A percentile compares a stretch with the other conserved stretches of the same genome.
These are phyloP conservation scores for Halocynthia aurantium DNA, from an alignment of 23 tunicate species.

Conservation along the genomic window DNA sequence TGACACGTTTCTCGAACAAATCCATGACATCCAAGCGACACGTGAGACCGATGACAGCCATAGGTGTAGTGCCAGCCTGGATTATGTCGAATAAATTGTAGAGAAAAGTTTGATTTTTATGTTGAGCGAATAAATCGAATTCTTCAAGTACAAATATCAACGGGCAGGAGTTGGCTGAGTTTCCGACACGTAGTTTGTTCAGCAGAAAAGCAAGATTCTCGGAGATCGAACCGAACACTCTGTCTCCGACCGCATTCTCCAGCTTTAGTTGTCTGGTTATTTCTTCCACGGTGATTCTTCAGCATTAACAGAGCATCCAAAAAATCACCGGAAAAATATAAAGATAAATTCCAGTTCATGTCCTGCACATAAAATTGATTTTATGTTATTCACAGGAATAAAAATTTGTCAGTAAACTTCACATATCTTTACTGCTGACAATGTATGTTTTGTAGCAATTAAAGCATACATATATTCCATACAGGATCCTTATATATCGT, in stretches of 20 bases:
- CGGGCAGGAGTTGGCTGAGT: conserved; percentile 42
- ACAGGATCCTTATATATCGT: too few relatives aligned
- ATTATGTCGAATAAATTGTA: conserved; percentile 83
- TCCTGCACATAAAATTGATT: too few relatives aligned
- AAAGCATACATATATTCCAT: too few relatives aligned
- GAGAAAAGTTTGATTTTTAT: conserved; percentile 81
- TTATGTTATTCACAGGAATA: too few relatives aligned
- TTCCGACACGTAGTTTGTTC: conserved; percentile 60
- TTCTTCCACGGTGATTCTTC: conserved; percentile 80
- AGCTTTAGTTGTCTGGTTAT: conserved; percentile 85
- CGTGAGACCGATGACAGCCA: conserved; percentile 75
- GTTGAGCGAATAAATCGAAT: conserved; percentile 86
- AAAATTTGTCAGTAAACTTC: too few relatives aligned
- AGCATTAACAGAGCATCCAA: background rate
- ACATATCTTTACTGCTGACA: too few relatives aligned
- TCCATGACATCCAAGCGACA: conserved; percentile 85
- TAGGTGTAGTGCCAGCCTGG: conserved; percentile 67
- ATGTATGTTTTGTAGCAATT: too few relatives aligned
- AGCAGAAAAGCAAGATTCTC: conserved; percentile 75
- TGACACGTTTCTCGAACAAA: conserved; percentile 81
- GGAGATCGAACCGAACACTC: conserved; percentile 72
- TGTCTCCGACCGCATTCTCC: conserved; percentile 69
- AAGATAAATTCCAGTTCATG: too few relatives aligned
- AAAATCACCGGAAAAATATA: too few relatives aligned
- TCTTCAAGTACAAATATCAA: conserved; percentile 63